Percentiles rank a stretch among this genome's conserved stretches.
Conservation (phyloP, 2,797 vertebrate species). For the Catostomus latipinnis region DNA sequence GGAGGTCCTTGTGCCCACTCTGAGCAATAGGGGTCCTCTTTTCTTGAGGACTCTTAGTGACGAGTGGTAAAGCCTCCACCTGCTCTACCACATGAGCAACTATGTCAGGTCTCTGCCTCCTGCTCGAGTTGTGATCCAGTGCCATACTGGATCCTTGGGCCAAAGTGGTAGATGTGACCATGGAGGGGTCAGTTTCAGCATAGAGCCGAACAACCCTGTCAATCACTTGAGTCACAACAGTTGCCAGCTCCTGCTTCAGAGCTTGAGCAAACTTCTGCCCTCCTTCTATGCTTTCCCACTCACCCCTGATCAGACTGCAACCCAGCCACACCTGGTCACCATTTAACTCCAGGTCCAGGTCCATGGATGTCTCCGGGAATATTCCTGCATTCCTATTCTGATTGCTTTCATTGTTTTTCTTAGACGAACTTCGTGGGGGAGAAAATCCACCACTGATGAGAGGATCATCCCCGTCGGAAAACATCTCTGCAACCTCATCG, state of each 20-base stretch:
- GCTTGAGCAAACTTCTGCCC: slow-evolving; percentile 80
- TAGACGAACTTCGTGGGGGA: slow-evolving; percentile 54
- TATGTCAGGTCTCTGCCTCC: slow-evolving; percentile 34
- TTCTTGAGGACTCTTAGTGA: slow-evolving; percentile 59
- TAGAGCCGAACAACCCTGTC: slow-evolving; percentile 81
- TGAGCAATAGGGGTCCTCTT: slow-evolving; percentile 59
- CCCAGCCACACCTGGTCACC: slow-evolving; percentile 74
- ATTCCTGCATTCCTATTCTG: slow-evolving; percentile 58
- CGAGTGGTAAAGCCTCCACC: slow-evolving; percentile 59
- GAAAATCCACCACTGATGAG: slow-evolving; percentile 56
- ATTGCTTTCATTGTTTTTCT: slow-evolving; percentile 38
- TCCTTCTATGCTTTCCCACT: slow-evolving; percentile 70
- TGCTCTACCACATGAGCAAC: slow-evolving; percentile 44
- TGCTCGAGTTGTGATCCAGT: slow-evolving; percentile 40
- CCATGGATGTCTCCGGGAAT: slow-evolving; percentile 52
- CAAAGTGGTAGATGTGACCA: slow-evolving; percentile 59
- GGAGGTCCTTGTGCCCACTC: slow-evolving; percentile 58
- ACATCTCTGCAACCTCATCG: slow-evolving; percentile 69
- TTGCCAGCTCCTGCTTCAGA: slow-evolving; percentile 80
- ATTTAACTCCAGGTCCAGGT: slow-evolving; percentile 60
- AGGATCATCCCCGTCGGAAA: slow-evolving; percentile 62
- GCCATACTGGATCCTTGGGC: slow-evolving; percentile 52
- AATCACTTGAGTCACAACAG: slow-evolving; percentile 80
- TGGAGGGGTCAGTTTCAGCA: slow-evolving; percentile 68
- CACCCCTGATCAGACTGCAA: slow-evolving; percentile 74